Evolutionary conservation across 2,888 invertebrate genomes (phyloP).

Genomic region (Drosophila mayaguana): DNA sequence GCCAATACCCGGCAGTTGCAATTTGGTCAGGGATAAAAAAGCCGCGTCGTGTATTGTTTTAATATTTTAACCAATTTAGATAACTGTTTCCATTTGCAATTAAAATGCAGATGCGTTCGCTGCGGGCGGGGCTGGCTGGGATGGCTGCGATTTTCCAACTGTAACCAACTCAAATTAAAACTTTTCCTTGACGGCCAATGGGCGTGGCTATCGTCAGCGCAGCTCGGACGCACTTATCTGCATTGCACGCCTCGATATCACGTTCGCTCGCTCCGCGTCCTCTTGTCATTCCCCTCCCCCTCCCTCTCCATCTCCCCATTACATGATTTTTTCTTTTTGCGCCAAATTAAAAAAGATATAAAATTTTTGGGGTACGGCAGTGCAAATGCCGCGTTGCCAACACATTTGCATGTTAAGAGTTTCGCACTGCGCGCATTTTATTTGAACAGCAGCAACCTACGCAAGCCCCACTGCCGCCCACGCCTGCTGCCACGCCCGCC

Average conservation of each 20-base stretch:
- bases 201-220: slow-evolving; percentile 54
- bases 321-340: slow-evolving; percentile 29
- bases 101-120: slow-evolving; percentile 76
- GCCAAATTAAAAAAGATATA: slow-evolving; percentile 73
- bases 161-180: slow-evolving; percentile 77
- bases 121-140: slow-evolving; percentile 1
- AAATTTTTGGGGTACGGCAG: slow-evolving; percentile 38
- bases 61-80: slow-evolving; percentile 83
- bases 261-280: slow-evolving; percentile 48
- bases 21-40: slow-evolving; percentile 50
- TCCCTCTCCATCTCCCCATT: no score
- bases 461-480: background rate
- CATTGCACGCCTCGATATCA: slow-evolving; percentile 71
- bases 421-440: slow-evolving; percentile 75
- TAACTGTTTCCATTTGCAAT: slow-evolving; percentile 83
- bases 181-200: slow-evolving; percentile 69
- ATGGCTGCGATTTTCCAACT: slow-evolving; percentile 53
- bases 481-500: slow-evolving; percentile 1
- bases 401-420: slow-evolving; percentile 78
- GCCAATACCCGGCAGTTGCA: slow-evolving; percentile 21
- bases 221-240: slow-evolving; percentile 73
- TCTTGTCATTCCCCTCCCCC: background rate
- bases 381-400: slow-evolving; percentile 33
- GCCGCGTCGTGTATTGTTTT: slow-evolving; percentile 62
- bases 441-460: slow-evolving; percentile 27